Conservation (phyloP, 2,113 vertebrate genomes). For the Hyperopisus bebe region DNA sequence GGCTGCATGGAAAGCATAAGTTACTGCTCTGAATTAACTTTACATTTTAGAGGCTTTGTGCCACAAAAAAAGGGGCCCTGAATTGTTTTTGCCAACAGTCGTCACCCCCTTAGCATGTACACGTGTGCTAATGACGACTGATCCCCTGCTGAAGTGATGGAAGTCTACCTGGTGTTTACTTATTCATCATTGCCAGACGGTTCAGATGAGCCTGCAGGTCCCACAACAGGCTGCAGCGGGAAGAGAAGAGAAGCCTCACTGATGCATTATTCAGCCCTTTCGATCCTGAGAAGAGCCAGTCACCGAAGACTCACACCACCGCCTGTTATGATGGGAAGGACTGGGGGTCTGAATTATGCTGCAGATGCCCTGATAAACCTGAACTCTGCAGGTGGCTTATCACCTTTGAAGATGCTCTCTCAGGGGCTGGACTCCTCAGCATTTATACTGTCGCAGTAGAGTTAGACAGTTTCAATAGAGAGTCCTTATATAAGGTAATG, state of each 20-base stretch:
- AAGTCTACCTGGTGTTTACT: constrained; percentile 18
- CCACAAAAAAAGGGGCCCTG: background rate
- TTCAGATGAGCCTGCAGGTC: constrained; percentile 18
- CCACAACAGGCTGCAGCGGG: constrained; percentile 18
- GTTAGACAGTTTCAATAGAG: background rate
- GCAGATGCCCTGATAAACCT: background rate
- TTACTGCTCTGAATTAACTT: background rate
- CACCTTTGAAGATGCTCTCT: background rate
- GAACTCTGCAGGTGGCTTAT: background rate
- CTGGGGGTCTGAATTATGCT: background rate
- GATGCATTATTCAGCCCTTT: constrained; percentile 21
- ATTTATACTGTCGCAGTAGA: background rate
- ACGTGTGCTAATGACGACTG: background rate
- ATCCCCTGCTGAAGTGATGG: constrained; percentile 3
- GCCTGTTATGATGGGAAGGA: background rate
- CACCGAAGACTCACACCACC: background rate
- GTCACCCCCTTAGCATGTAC: background rate
- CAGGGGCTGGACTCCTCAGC: background rate
- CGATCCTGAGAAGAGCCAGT: background rate
- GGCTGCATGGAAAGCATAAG: background rate
- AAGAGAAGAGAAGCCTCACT: constrained; percentile 7
- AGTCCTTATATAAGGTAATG: background rate
- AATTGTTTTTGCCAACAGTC: background rate
- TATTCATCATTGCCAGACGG: constrained; percentile 26
- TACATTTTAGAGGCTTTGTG: background rate